Evolutionary conservation across 2,797 vertebrate species (phyloP).

Genomic region (Agapornis canus): DNA sequence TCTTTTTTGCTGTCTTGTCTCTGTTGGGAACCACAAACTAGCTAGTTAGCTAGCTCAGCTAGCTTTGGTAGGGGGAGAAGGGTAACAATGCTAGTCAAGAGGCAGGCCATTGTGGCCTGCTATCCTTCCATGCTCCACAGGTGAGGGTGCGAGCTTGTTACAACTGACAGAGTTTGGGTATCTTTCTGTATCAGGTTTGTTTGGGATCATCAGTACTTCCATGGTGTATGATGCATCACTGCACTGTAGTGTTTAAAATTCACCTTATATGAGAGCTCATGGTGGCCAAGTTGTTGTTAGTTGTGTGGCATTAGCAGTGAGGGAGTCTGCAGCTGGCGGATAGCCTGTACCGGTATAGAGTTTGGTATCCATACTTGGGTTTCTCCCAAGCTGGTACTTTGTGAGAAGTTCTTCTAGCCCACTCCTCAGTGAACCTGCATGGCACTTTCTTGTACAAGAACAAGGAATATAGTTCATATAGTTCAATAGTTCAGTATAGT

Average conservation of each 20-base stretch:
- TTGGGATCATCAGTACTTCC: neutral
- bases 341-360: rapidly evolving
- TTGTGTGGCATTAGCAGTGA: neutral
- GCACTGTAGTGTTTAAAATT: neutral
- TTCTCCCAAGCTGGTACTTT: neutral
- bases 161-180: neutral
- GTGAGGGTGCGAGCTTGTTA: neutral
- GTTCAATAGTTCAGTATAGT: neutral
- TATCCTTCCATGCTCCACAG: rapidly evolving
- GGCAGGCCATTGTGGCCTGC: neutral
- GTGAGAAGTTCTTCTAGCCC: neutral
- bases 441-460: neutral
- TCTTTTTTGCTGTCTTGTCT: neutral
- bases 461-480: too few relatives aligned
- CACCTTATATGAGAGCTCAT: neutral
- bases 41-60: neutral
- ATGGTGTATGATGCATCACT: neutral
- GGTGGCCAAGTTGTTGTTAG: neutral
- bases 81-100: neutral
- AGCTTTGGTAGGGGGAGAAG: neutral
- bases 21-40: neutral
- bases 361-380: neutral
- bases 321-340: neutral
- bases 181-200: neutral
- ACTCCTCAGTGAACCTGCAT: neutral